These are phyloP conservation scores for Galendromus occidentalis DNA, from an alignment of 1,140 invertebrate genomes.

Conservation along the genomic window DNA sequence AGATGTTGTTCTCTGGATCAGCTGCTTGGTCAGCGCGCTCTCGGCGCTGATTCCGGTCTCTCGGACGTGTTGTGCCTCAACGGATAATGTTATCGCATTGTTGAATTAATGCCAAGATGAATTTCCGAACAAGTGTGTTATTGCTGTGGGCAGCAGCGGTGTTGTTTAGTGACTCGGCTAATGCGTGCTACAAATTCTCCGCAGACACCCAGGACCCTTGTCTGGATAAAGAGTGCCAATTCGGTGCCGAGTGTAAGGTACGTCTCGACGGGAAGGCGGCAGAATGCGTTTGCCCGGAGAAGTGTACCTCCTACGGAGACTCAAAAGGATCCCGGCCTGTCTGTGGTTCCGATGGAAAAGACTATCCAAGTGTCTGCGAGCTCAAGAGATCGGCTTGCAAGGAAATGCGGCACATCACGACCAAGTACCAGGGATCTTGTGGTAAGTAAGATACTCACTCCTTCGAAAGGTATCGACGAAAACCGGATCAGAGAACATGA, in stretches of 20 bases:
- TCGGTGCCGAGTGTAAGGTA: slow-evolving; percentile 50
- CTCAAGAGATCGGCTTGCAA: slow-evolving; percentile 53
- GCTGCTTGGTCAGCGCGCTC: no score
- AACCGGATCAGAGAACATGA: no score
- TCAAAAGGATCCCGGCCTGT: slow-evolving; percentile 48
- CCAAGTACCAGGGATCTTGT: slow-evolving; percentile 69
- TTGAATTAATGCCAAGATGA: no score
- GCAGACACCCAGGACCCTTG: slow-evolving; percentile 58
- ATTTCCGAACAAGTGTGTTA: no score
- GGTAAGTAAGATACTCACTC: slow-evolving; percentile 39
- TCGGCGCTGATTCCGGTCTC: no score
- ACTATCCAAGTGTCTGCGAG: slow-evolving; percentile 53
- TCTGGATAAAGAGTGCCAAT: slow-evolving; percentile 44
- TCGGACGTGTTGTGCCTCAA: no score
- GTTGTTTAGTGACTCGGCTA: slow-evolving; percentile 13
- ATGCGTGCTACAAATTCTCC: slow-evolving; percentile 32
- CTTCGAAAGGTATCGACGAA: slow-evolving; percentile 8
- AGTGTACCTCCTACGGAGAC: slow-evolving; percentile 56
- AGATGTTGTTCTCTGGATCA: no score
- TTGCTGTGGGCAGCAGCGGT: no score
- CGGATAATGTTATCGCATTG: no score
- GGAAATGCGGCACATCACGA: slow-evolving; percentile 48
- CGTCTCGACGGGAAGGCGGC: slow-evolving; percentile 49
- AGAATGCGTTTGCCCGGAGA: slow-evolving; percentile 47
- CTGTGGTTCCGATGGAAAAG: slow-evolving; percentile 36